Conservation (phyloP, 2,888 invertebrate genomes). For the Heliconius sara region DNA sequence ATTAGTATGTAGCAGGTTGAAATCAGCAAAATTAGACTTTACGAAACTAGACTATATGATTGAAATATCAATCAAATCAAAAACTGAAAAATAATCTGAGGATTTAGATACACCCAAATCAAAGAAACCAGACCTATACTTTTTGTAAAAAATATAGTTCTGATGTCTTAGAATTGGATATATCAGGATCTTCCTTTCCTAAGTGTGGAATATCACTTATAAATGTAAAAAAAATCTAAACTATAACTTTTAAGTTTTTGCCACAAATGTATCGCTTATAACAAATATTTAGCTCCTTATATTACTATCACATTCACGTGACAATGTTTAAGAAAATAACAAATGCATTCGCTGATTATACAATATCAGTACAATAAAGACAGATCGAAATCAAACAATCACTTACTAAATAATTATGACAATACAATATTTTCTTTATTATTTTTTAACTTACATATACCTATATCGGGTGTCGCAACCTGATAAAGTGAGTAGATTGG, state of each 20-base stretch:
- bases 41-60: too few species aligned
- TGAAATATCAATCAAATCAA: background rate
- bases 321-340: background rate
- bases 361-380: conserved; percentile 23
- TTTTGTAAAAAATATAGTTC: background rate
- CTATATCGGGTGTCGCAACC: conserved; percentile 73
- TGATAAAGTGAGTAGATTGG: conserved; percentile 78
- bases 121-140: background rate
- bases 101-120: background rate
- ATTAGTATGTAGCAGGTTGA: background rate
- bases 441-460: conserved; percentile 67
- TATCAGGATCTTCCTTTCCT: too few species aligned
- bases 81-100: background rate
- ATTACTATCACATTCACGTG: conserved; percentile 10
- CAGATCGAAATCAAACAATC: conserved; percentile 13
- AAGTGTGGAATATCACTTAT: too few species aligned
- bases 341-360: background rate
- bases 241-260: too few species aligned
- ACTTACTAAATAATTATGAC: conserved; percentile 29
- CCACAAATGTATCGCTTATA: background rate
- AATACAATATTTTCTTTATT: conserved; percentile 54
- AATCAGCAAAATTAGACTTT: too few species aligned
- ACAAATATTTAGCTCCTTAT: background rate
- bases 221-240: too few species aligned
- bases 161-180: too few species aligned